phyloP scores from a whole-genome alignment of 2,888 invertebrate genomes.

The Epicampocera succincta region DNA sequence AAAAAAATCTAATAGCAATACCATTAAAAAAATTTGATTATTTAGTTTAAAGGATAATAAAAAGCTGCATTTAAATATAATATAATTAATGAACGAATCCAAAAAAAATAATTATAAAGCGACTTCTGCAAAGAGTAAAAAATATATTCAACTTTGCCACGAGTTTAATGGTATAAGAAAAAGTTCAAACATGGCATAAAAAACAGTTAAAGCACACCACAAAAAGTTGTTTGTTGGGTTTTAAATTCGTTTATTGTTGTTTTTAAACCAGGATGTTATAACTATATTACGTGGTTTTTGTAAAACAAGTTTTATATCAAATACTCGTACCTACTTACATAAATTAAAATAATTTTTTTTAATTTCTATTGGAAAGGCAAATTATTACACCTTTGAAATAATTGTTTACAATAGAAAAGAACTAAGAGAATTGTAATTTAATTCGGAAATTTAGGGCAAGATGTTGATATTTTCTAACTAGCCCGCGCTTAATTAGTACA shows the following conservation, averaged over 20 bases:
- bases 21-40: no score
- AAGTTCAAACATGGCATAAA: constrained; percentile 37
- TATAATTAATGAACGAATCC: no score
- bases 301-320: constrained; percentile 50
- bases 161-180: constrained; percentile 9
- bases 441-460: no score
- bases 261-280: constrained; percentile 64
- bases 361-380: background rate
- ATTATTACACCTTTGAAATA: background rate
- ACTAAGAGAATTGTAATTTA: no score
- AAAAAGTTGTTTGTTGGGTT: constrained; percentile 59
- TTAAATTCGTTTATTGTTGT: constrained; percentile 39
- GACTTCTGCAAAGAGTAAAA: no score
- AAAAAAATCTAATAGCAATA: no score
- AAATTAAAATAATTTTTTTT: background rate
- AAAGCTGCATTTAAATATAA: no score
- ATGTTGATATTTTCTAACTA: no score
- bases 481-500: no score
- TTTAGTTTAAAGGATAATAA: no score
- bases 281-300: constrained; percentile 60
- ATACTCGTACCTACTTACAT: background rate
- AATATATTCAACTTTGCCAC: background rate
- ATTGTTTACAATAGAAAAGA: no score
- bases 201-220: constrained; percentile 42
- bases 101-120: no score